Base-by-base conservation (phyloP, 1,140 invertebrate genomes). In the Plectus sambesii region DNA sequence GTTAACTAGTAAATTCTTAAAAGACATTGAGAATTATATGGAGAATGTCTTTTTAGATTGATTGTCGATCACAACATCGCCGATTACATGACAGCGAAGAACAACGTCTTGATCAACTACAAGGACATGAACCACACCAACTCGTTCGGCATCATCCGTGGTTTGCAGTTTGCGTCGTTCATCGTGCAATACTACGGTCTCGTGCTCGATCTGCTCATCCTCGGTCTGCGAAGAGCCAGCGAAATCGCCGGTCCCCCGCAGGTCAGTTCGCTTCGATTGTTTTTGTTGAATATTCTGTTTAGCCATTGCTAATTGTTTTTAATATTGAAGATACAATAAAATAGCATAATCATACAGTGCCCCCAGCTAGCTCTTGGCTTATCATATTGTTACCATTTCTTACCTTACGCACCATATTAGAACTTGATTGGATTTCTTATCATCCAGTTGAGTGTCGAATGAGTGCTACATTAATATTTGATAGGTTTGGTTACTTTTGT, bases 11-110 rank as follows among this genome's bases (percentile, higher is more conserved):
- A n/a, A n/a, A n/a, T n/a, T n/a, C n/a, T n/a, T n/a, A n/a, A n/a
- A n/a, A n/a, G n/a, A n/a, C n/a, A n/a, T n/a, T n/a, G n/a, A n/a
- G n/a, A n/a, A n/a, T n/a, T n/a, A n/a, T n/a, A n/a, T n/a, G n/a
- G n/a, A n/a, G n/a, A n/a, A n/a, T n/a, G n/a, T n/a, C n/a, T n/a
- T 5, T 51, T 52, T 20, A 48, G 64, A 36, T 49, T 99, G 6
- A 97, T 99, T 61, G 92, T 99, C 2, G 94, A 99, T 75, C 94
- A 99, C 72, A 99, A 99, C 68, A 99, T 99, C 68, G 94, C 94
- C 60, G 94, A 99, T 82, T 99, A 99, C 69, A 98, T 99, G 89
- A 97, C 93, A 1, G 90, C 94, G 5, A 99, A 99, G 69, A 97
- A 97, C 72, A 99, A 99, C 72, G 88, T 99, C 22, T 86, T 96